These are phyloP conservation scores for Spialia ferax DNA, from an alignment of 2,888 invertebrate genomes.

Conservation along the genomic window DNA sequence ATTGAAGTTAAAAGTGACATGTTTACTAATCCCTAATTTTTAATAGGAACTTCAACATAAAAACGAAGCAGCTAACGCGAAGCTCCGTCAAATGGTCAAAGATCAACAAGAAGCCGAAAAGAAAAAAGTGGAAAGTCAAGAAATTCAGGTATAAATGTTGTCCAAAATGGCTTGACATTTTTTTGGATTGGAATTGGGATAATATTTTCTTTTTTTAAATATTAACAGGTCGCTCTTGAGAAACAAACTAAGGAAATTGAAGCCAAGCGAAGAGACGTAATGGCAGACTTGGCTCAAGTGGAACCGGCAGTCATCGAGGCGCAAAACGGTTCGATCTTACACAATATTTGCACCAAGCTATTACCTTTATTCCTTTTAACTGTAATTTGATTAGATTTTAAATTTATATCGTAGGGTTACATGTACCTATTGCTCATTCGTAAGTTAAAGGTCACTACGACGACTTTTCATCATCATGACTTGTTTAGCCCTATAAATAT, in stretches of 20 bases:
- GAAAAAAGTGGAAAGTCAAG: slow-evolving; percentile 99
- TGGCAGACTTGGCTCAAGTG: slow-evolving; percentile 98
- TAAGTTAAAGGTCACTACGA: slow-evolving; percentile 30
- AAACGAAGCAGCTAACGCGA: slow-evolving; percentile 99
- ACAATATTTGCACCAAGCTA: slow-evolving; percentile 50
- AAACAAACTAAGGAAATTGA: slow-evolving; percentile 97
- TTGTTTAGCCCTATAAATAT: slow-evolving; percentile 25
- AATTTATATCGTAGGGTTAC: neutral
- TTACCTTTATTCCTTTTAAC: neutral
- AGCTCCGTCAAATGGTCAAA: slow-evolving; percentile 99
- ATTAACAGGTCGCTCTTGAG: slow-evolving; percentile 87
- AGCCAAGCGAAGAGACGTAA: slow-evolving; percentile 97
- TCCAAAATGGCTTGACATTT: neutral
- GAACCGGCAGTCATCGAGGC: slow-evolving; percentile 99
- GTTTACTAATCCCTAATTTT: neutral
- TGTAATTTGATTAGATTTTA: neutral
- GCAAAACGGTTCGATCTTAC: slow-evolving; percentile 92
- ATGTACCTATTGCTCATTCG: neutral
- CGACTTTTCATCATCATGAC: slow-evolving; percentile 17
- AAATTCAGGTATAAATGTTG: slow-evolving; percentile 92
- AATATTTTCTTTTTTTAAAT: slow-evolving; percentile 22
- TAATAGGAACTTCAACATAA: slow-evolving; percentile 95
- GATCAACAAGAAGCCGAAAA: slow-evolving; percentile 99
- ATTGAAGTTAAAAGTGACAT: neutral
- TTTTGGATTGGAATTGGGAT: neutral